These are phyloP conservation scores for Amphipyra berbera DNA, from an alignment of 2,888 invertebrate genomes.

Conservation along the genomic window DNA sequence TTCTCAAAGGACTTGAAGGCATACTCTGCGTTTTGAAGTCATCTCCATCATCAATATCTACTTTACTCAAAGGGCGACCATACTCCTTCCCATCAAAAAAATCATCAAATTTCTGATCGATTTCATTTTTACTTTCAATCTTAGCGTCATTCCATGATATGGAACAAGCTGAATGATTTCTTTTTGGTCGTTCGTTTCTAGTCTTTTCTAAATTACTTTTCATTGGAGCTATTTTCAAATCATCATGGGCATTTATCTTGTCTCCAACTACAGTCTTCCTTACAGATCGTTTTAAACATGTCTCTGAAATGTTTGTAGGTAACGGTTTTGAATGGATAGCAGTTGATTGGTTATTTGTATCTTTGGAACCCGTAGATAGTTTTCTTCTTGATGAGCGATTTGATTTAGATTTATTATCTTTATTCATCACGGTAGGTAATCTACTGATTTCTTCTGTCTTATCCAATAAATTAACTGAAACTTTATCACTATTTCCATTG, in stretches of 20 bases:
- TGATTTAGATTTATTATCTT: slow-evolving; percentile 47
- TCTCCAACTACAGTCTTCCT: slow-evolving; percentile 57
- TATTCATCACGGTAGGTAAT: slow-evolving; percentile 45
- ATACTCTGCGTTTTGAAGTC: slow-evolving; percentile 89
- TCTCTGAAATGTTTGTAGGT: slow-evolving; percentile 52
- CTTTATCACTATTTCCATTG: slow-evolving; percentile 62
- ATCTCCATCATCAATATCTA: slow-evolving; percentile 65
- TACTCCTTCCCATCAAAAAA: slow-evolving; percentile 77
- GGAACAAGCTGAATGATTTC: slow-evolving; percentile 85
- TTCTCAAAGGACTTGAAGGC: slow-evolving; percentile 89
- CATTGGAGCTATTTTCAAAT: slow-evolving; percentile 62
- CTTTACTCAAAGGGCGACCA: slow-evolving; percentile 45
- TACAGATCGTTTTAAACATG: slow-evolving; percentile 65
- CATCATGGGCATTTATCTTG: slow-evolving; percentile 54
- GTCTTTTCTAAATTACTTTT: slow-evolving; percentile 69
- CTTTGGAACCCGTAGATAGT: slow-evolving; percentile 49
- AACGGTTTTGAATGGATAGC: slow-evolving; percentile 41
- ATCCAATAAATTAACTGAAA: slow-evolving; percentile 52
- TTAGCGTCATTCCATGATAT: slow-evolving; percentile 86
- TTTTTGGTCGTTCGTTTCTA: slow-evolving; percentile 73
- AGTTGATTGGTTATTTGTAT: slow-evolving; percentile 57
- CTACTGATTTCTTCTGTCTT: slow-evolving; percentile 54
- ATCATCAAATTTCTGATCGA: slow-evolving; percentile 81
- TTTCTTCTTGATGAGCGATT: slow-evolving; percentile 39
- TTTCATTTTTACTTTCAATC: slow-evolving; percentile 73